Evolutionary conservation across 2,113 vertebrate species (phyloP).

Genomic region (Stigmatopora nigra): DNA sequence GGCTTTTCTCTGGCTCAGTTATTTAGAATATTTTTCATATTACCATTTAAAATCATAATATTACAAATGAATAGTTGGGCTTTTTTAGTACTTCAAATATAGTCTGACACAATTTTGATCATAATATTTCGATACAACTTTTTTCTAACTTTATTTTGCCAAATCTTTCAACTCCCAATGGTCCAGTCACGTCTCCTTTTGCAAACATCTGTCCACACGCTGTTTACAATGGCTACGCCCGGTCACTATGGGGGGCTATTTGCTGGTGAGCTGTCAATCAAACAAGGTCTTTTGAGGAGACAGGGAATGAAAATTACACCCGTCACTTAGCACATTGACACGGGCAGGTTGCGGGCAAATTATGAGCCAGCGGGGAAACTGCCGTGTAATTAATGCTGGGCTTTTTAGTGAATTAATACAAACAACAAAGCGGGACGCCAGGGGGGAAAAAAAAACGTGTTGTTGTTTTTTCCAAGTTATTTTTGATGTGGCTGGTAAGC

Average conservation of each 20-base stretch:
- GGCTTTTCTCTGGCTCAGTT: too few species aligned
- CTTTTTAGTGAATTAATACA: conserved; percentile 13
- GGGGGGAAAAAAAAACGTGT: neutral
- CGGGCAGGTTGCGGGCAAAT: conserved; percentile 3
- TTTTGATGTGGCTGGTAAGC: neutral
- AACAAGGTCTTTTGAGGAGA: neutral
- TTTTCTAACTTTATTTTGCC: neutral
- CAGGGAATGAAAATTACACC: conserved; percentile 31
- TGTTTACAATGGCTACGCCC: conserved; percentile 48
- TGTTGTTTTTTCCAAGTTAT: neutral
- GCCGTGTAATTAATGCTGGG: conserved; percentile 11
- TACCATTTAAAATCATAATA: too few species aligned
- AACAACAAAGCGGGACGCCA: conserved; percentile 1
- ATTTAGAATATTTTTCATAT: too few species aligned
- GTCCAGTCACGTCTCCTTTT: conserved; percentile 23
- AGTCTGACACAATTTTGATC: neutral
- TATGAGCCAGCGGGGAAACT: neutral
- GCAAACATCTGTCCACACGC: conserved; percentile 46
- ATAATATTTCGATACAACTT: neutral
- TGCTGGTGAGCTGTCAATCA: conserved; percentile 55
- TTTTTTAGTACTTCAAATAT: neutral
- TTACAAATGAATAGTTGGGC: too few species aligned
- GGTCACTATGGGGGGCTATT: conserved; percentile 46
- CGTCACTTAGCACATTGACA: conserved; percentile 12
- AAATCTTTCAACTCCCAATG: conserved; percentile 11